These are phyloP conservation scores for Notodonta ziczac DNA, from an alignment of 2,888 invertebrate genomes.

Conservation along the genomic window DNA sequence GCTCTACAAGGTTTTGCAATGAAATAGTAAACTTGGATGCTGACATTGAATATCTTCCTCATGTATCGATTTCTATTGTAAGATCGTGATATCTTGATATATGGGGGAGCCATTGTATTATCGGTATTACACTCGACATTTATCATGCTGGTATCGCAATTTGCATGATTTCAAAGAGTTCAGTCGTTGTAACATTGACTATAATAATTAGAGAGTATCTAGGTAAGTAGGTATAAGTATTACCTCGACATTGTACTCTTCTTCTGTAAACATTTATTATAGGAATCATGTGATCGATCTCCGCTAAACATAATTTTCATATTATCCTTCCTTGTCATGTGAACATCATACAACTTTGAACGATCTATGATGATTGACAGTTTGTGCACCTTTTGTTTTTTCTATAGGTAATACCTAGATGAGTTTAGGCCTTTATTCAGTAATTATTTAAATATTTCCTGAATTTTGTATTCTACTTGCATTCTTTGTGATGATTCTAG, in stretches of 20 bases:
- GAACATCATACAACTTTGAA: too few species aligned
- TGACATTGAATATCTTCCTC: conserved; percentile 55
- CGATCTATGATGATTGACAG: too few species aligned
- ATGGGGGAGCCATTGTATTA: conserved; percentile 17
- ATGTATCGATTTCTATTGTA: conserved; percentile 62
- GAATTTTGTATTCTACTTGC: too few species aligned
- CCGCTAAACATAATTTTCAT: neutral
- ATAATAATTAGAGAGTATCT: neutral
- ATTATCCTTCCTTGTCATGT: neutral
- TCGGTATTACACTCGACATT: conserved; percentile 21
- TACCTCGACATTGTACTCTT: too few species aligned
- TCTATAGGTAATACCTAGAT: too few species aligned
- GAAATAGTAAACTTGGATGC: conserved; percentile 37
- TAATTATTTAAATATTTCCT: too few species aligned
- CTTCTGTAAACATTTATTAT: too few species aligned
- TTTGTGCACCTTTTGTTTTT: too few species aligned
- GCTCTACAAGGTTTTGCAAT: conserved; percentile 23
- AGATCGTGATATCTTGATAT: conserved; percentile 30
- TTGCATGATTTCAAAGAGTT: neutral
- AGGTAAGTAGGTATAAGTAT: too few species aligned
- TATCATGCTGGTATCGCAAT: conserved; percentile 23
- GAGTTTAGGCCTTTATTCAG: too few species aligned
- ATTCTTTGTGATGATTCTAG: too few species aligned
- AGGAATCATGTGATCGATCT: neutral
- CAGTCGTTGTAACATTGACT: neutral